Conservation (phyloP, 2,888 invertebrate species). For the Hemistola chrysoprasaria region DNA sequence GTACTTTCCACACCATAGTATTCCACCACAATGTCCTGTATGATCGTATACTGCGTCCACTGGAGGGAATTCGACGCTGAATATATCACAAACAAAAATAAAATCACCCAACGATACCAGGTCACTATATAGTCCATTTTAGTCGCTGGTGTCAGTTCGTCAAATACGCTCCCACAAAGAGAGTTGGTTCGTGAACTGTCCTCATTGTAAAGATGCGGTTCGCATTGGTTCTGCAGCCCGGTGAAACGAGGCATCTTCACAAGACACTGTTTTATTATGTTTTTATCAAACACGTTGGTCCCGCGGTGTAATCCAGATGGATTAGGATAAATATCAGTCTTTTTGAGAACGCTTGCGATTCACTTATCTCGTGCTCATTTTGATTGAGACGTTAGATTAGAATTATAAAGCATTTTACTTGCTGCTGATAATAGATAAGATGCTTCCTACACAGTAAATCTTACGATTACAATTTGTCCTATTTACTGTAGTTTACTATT, state of each 20-base stretch:
- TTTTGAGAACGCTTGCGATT: no score
- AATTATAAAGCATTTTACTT: no score
- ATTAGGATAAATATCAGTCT: no score
- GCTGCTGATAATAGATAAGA: no score
- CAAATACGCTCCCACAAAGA: conserved; percentile 55
- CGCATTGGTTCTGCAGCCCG: conserved; percentile 3
- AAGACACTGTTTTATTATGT: conserved; percentile 6
- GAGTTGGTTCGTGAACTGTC: conserved; percentile 36
- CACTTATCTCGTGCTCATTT: no score
- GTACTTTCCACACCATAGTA: conserved; percentile 88
- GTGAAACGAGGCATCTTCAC: conserved; percentile 9
- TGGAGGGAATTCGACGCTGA: conserved; percentile 96
- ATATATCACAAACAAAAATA: conserved; percentile 91
- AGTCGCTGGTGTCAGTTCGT: conserved; percentile 37
- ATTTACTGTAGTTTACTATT: no score
- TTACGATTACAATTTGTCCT: no score
- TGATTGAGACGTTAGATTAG: no score
- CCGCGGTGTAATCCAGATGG: neutral
- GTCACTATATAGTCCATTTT: conserved; percentile 80
- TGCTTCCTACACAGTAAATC: no score
- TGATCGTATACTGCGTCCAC: conserved; percentile 98
- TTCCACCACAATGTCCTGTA: conserved; percentile 88
- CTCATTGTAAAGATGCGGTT: conserved; percentile 1
- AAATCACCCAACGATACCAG: conserved; percentile 89
- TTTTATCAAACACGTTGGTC: conserved; percentile 6